A percentile compares a stretch with the other conserved stretches of the same genome.
phyloP scores from a whole-genome alignment of 2,797 vertebrate genomes.

The Crenichthys baileyi region DNA sequence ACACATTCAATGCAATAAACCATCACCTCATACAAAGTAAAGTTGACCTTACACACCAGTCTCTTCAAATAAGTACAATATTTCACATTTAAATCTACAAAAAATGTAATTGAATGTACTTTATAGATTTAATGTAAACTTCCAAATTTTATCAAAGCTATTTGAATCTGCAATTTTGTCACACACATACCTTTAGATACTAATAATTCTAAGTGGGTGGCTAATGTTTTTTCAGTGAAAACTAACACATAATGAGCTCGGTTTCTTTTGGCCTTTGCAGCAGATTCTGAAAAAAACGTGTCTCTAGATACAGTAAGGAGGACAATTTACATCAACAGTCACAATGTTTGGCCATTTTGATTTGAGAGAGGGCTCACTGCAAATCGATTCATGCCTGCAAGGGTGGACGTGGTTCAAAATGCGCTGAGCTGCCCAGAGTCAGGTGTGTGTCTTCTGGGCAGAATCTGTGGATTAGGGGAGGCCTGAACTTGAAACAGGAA shows the following conservation, averaged over 20 bases:
- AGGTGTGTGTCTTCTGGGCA: slow-evolving; percentile 77
- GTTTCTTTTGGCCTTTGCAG: slow-evolving; percentile 22
- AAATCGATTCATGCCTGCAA: slow-evolving; percentile 66
- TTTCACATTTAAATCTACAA: neutral
- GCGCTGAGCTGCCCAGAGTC: slow-evolving; percentile 65
- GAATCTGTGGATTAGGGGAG: slow-evolving; percentile 84
- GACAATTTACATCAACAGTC: slow-evolving; percentile 34
- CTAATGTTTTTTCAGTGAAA: neutral
- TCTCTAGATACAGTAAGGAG: slow-evolving; percentile 24
- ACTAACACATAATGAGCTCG: slow-evolving; percentile 11
- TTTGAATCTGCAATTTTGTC: neutral
- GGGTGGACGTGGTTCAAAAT: slow-evolving; percentile 67
- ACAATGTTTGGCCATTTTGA: slow-evolving; percentile 55
- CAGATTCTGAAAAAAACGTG: slow-evolving; percentile 31
- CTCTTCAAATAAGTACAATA: neutral
- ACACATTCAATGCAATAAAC: neutral
- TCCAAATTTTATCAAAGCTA: neutral
- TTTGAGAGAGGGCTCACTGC: slow-evolving; percentile 33
- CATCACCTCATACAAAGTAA: neutral
- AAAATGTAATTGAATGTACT: neutral
- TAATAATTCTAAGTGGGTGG: neutral
- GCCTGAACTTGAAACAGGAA: slow-evolving; percentile 86
- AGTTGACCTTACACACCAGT: neutral
- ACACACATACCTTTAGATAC: neutral
- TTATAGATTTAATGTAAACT: neutral